Conservation (phyloP, 2,113 vertebrate genomes). For the Silurus asotus region DNA sequence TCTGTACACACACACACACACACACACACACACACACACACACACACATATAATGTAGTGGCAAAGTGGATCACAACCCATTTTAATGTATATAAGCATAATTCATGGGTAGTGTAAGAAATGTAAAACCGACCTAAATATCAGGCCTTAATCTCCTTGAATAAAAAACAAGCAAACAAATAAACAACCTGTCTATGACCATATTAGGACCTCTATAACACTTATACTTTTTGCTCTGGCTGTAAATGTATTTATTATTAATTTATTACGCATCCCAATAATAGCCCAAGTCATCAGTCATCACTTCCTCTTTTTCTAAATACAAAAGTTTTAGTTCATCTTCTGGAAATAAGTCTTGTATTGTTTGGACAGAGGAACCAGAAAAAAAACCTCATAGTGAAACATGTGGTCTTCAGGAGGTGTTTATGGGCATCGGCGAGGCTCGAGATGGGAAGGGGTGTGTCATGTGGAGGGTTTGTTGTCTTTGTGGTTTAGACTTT, state of each 20-base stretch:
- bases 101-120: background rate
- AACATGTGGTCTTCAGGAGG: background rate
- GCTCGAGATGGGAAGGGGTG: conserved; percentile 33
- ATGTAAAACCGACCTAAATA: background rate
- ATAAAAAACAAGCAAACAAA: background rate
- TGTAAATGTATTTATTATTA: background rate
- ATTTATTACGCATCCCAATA: background rate
- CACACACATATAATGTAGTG: too few relatives aligned
- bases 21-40: too few relatives aligned
- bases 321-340: background rate
- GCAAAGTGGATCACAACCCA: background rate
- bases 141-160: too few relatives aligned
- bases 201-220: background rate
- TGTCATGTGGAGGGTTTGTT: conserved; percentile 33
- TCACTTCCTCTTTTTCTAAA: background rate
- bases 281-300: background rate
- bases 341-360: background rate
- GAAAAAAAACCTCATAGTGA: background rate
- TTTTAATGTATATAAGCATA: background rate
- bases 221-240: background rate
- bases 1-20: too few relatives aligned
- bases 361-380: background rate
- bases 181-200: background rate
- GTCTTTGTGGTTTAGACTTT: conserved; percentile 55
- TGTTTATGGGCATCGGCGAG: conserved; percentile 35